Conservation (phyloP, 2,113 vertebrate species). For the Prochilodus magdalenae region DNA sequence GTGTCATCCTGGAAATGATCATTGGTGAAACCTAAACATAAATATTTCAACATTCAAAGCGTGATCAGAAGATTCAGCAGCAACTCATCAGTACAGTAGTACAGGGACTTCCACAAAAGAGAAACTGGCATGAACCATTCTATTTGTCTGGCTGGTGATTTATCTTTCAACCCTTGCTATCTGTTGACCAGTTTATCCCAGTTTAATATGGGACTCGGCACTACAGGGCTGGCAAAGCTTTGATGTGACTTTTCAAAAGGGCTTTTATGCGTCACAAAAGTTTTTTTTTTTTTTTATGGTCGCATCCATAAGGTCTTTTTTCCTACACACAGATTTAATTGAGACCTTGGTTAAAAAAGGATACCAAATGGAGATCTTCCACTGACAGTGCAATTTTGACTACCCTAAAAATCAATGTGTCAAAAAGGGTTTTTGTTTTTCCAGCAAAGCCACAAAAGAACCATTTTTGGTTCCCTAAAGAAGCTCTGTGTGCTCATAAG, state of each 20-base stretch:
- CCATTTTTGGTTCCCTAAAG: neutral
- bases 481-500: neutral
- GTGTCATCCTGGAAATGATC: slow-evolving; percentile 87
- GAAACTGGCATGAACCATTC: neutral
- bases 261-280: neutral
- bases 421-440: no score
- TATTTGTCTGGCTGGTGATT: slow-evolving; percentile 2
- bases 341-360: neutral
- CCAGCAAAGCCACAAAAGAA: neutral
- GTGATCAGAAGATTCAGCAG: slow-evolving; percentile 59
- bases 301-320: neutral
- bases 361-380: slow-evolving; percentile 31
- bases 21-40: slow-evolving; percentile 85
- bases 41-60: slow-evolving; percentile 77
- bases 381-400: neutral
- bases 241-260: neutral
- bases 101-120: slow-evolving; percentile 52
- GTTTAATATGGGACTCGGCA: slow-evolving; percentile 74
- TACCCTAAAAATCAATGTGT: neutral
- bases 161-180: neutral
- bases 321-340: neutral
- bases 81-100: slow-evolving; percentile 62
- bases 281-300: neutral
- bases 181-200: slow-evolving; percentile 67
- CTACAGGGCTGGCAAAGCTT: slow-evolving; percentile 55